Evolutionary conservation across 2,113 vertebrate genomes (phyloP).

Genomic region (Myotis davidii): DNA sequence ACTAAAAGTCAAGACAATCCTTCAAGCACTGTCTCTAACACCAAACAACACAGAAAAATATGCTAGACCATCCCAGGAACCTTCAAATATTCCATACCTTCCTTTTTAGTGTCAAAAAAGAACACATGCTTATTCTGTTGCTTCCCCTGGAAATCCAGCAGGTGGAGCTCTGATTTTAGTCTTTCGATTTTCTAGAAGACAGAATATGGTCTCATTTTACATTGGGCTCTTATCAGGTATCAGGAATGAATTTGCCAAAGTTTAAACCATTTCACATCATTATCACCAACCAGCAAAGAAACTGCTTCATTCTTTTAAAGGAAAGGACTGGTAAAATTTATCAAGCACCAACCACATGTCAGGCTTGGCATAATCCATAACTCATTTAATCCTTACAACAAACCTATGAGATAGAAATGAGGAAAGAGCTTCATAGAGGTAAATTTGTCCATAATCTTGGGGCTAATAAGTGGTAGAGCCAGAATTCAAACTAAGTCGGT

Average conservation of each 20-base stretch:
- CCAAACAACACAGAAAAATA: neutral
- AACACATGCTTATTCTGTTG: constrained; percentile 90
- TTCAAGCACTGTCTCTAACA: neutral
- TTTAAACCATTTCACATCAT: constrained; percentile 45
- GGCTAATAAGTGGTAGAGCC: neutral
- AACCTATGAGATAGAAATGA: neutral
- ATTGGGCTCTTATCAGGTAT: neutral
- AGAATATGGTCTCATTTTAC: constrained; percentile 34
- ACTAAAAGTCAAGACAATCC: constrained; percentile 84
- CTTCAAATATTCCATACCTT: constrained; percentile 85
- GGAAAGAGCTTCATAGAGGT: neutral
- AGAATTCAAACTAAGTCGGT: constrained; percentile 4
- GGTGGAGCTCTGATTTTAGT: constrained; percentile 95
- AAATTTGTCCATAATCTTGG: neutral
- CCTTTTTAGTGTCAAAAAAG: constrained; percentile 92
- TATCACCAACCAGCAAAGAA: constrained; percentile 21
- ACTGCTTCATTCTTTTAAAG: constrained; percentile 12
- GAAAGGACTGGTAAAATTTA: neutral
- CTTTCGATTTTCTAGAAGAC: constrained; percentile 95
- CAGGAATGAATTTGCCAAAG: constrained; percentile 33
- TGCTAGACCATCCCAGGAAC: neutral
- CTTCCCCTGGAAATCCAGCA: constrained; percentile 92
- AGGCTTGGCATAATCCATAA: constrained; percentile 1
- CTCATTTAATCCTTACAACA: neutral
- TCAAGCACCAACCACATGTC: neutral